phyloP scores from a whole-genome alignment of 2,113 vertebrate species.

The Triplophysa tibetana region DNA sequence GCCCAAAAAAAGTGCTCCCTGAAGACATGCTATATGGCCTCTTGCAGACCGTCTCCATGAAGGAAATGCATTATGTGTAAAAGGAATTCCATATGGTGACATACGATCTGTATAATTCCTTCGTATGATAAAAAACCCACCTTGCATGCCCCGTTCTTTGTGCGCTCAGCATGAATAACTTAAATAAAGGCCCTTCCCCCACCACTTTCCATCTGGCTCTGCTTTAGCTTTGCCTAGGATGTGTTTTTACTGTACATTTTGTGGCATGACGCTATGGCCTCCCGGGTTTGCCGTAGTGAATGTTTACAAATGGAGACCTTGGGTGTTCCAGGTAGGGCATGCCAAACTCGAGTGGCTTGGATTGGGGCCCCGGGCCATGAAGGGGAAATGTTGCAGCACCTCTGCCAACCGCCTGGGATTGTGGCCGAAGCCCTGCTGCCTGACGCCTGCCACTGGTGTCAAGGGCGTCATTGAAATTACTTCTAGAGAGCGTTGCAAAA shows the following conservation, averaged over 20 bases:
- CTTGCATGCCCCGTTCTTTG: conserved; percentile 63
- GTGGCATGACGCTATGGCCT: conserved; percentile 57
- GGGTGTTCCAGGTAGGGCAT: conserved; percentile 70
- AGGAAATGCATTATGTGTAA: conserved; percentile 79
- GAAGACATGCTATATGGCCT: conserved; percentile 63
- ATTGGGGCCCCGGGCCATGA: conserved; percentile 59
- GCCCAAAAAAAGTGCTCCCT: conserved; percentile 74
- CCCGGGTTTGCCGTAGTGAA: conserved; percentile 55
- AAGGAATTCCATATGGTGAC: conserved; percentile 80
- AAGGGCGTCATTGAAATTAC: conserved; percentile 53
- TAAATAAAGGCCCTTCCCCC: conserved; percentile 33
- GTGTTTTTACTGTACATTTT: conserved; percentile 41
- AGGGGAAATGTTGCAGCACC: conserved; percentile 68
- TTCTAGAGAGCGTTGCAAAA: conserved; percentile 50
- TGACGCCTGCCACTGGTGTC: conserved; percentile 48
- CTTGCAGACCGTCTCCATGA: conserved; percentile 68
- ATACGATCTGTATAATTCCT: conserved; percentile 75
- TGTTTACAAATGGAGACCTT: conserved; percentile 63
- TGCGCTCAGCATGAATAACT: conserved; percentile 56
- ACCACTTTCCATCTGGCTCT: not conserved
- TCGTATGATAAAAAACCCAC: conserved; percentile 69
- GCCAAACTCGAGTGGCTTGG: conserved; percentile 79
- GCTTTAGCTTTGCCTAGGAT: conserved; percentile 2
- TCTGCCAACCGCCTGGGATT: conserved; percentile 63
- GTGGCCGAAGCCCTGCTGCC: conserved; percentile 48